Evolutionary conservation across 1,140 invertebrate species (phyloP).

Genomic region (Euwallacea fornicatus): DNA sequence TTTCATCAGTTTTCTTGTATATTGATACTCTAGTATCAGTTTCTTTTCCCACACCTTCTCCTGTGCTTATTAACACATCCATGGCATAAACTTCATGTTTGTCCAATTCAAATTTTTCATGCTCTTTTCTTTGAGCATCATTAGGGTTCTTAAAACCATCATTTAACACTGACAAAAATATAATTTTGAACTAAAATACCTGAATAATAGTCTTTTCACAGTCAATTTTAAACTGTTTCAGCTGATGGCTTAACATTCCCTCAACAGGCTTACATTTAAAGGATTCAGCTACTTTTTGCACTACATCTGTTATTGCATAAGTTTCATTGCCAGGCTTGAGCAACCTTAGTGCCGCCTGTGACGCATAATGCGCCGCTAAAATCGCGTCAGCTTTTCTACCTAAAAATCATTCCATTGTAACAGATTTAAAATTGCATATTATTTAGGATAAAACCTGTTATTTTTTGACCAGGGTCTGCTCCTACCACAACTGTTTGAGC

Average conservation of each 20-base stretch:
- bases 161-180: slow-evolving; percentile 1
- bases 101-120: slow-evolving; percentile 96
- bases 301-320: slow-evolving; percentile 87
- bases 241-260: slow-evolving; percentile 97
- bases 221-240: slow-evolving; percentile 96
- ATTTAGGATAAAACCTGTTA: slow-evolving; percentile 58
- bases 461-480: slow-evolving; percentile 68
- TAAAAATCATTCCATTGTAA: not conserved
- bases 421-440: slow-evolving; percentile 1
- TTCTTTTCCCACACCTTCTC: slow-evolving; percentile 85
- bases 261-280: slow-evolving; percentile 98
- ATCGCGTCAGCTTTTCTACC: slow-evolving; percentile 92
- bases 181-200: slow-evolving; percentile 6
- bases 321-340: slow-evolving; percentile 83
- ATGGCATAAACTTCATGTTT: slow-evolving; percentile 98
- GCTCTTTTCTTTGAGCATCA: slow-evolving; percentile 96
- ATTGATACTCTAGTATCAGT: slow-evolving; percentile 93
- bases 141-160: slow-evolving; percentile 64
- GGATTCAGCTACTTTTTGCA: slow-evolving; percentile 89
- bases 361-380: slow-evolving; percentile 91
- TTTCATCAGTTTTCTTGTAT: slow-evolving; percentile 98
- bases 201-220: slow-evolving; percentile 99
- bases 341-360: slow-evolving; percentile 90
- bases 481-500: slow-evolving; percentile 95
- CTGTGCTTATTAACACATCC: slow-evolving; percentile 95